phyloP scores from a whole-genome alignment of 1,140 invertebrate species.

The Micrasema longulum region DNA sequence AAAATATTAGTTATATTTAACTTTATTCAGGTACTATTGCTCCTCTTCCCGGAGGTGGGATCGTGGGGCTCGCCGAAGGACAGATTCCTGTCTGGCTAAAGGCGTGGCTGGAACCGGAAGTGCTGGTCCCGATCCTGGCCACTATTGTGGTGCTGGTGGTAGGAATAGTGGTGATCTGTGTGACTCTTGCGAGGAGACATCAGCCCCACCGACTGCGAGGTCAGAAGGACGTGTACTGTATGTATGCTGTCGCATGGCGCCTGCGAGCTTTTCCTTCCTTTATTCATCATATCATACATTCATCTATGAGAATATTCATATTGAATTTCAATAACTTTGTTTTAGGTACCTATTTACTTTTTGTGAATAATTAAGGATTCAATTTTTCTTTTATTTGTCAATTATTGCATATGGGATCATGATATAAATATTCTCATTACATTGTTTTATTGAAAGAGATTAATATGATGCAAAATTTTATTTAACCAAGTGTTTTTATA shows the following conservation, averaged over 20 bases:
- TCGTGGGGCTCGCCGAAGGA: slow-evolving; percentile 66
- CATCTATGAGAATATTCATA: slow-evolving; percentile 33
- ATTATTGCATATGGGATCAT: too few species aligned
- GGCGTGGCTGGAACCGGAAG: slow-evolving; percentile 87
- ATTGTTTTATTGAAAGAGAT: not conserved
- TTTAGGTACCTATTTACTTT: not conserved
- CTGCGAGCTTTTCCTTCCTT: slow-evolving; percentile 61
- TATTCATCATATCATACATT: slow-evolving; percentile 55
- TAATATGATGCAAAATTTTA: too few species aligned
- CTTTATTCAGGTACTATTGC: slow-evolving; percentile 79
- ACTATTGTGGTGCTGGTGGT: slow-evolving; percentile 89
- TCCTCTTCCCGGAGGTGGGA: slow-evolving; percentile 76
- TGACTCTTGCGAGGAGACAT: slow-evolving; percentile 82
- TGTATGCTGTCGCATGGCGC: slow-evolving; percentile 67
- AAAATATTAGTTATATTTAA: slow-evolving; percentile 47
- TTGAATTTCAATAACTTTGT: not conserved
- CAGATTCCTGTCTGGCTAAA: slow-evolving; percentile 82
- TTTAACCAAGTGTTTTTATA: too few species aligned
- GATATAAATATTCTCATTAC: slow-evolving; percentile 8
- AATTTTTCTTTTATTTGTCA: slow-evolving; percentile 8
- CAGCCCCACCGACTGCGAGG: slow-evolving; percentile 85
- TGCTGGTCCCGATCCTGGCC: slow-evolving; percentile 85
- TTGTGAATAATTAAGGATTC: not conserved
- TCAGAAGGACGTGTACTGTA: slow-evolving; percentile 76
- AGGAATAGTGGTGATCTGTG: slow-evolving; percentile 89